Evolutionary conservation across 2,113 vertebrate species (phyloP).

Genomic region (Pseudolaguvia tuberculata): DNA sequence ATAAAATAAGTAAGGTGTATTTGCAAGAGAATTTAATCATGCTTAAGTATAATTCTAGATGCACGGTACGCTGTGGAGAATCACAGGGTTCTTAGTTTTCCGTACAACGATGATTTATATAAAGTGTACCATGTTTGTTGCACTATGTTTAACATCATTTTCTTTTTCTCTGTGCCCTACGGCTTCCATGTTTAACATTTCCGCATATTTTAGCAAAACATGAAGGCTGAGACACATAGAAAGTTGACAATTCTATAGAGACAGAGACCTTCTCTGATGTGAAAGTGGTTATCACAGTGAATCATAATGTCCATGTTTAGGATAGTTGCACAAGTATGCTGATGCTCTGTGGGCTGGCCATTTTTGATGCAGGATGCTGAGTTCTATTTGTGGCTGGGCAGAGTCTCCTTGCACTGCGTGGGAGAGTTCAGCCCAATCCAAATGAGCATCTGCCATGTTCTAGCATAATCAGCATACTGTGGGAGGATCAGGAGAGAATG

Average conservation of each 20-base stretch:
- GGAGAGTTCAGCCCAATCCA: slow-evolving; percentile 50
- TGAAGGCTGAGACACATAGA: slow-evolving; percentile 6
- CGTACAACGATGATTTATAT: neutral
- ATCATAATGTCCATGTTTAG: slow-evolving; percentile 10
- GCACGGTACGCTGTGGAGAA: slow-evolving; percentile 13
- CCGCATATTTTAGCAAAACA: neutral
- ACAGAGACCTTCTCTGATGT: neutral
- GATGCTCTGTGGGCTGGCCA: slow-evolving; percentile 17
- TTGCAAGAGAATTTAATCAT: neutral
- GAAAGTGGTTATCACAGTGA: slow-evolving; percentile 25
- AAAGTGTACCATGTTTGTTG: neutral
- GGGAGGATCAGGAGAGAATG: slow-evolving; percentile 40
- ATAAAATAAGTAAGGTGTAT: no score
- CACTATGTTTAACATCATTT: slow-evolving; percentile 21
- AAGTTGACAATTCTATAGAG: neutral
- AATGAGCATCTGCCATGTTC: slow-evolving; percentile 58
- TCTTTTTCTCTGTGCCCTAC: slow-evolving; percentile 6
- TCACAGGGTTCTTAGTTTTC: slow-evolving; percentile 12
- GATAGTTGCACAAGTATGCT: slow-evolving; percentile 6
- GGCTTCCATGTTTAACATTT: slow-evolving; percentile 14
- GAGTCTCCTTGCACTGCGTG: slow-evolving; percentile 50
- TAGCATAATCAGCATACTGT: slow-evolving; percentile 55
- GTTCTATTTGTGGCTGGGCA: slow-evolving; percentile 47
- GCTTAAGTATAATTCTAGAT: neutral
- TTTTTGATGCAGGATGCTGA: slow-evolving; percentile 39